Base-by-base conservation (phyloP, 2,797 vertebrate genomes). In the Pristis pectinata region DNA sequence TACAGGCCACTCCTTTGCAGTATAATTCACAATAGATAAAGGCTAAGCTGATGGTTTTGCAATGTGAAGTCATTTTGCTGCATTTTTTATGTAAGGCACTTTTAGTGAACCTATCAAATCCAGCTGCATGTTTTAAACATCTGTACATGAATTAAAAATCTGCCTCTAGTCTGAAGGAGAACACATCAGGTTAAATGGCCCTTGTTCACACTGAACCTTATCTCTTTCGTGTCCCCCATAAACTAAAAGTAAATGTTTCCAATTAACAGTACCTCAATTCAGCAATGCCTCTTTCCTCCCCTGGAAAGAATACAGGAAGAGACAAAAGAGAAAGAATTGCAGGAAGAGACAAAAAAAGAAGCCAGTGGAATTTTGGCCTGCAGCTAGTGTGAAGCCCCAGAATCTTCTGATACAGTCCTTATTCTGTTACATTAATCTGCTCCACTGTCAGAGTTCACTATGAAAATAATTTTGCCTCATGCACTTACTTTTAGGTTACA, bases 1-100 rank as follows among this genome's bases (percentile, higher is more conserved):
- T 89, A n/a, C 85, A 64, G 13, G 30, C 56, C 56, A 37, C 13
- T 59, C 5, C 56, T 34, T 17, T 64, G n/a, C n/a, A 64, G 17
- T 64, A 64, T 91, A 64, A 24, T 91, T 91, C 59, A 91, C 15
- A 41, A 79, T 41, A 79, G 77, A 79, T 79, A 79, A 79, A 79
- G 77, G 30, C 34, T 77, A 13, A 34, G 34, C 8, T 77, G 10
- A 77, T 34, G 10, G 11, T 11, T 79, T 41, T 41, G 77, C n/a
- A 41, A 41, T 79, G 37, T 41, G n/a, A 79, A 79, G 11, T 79
- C 11, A 79, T 79, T 79, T 41, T 79, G 37, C 41, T 41, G 77
- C 37, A 37, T 2, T 9, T 27, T 77, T 77, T 77, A 34, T 77
- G 34, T 76, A 9, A 34, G 15, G 34, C 24, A 37, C 76, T n/a